Conservation (phyloP, 2,113 vertebrate species). For the Gymnarchus niloticus region DNA sequence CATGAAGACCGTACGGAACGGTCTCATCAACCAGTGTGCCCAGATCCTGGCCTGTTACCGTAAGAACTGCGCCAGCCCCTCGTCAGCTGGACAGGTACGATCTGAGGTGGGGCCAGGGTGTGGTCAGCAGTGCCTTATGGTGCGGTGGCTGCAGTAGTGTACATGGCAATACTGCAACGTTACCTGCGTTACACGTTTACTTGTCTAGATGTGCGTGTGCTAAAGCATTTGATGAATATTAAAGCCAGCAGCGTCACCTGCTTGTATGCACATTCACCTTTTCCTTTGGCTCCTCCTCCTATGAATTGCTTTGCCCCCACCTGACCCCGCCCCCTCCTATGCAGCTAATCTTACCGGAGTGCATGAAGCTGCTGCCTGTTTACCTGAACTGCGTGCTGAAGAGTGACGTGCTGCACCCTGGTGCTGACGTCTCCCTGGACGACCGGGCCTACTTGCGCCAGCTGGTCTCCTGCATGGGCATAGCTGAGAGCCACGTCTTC, state of each 20-base stretch:
- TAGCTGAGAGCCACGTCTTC: conserved; percentile 88
- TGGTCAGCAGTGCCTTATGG: not conserved
- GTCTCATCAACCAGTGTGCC: conserved; percentile 87
- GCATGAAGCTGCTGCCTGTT: conserved; percentile 97
- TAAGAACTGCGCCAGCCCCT: conserved; percentile 96
- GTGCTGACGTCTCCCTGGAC: conserved; percentile 81
- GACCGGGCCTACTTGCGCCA: conserved; percentile 91
- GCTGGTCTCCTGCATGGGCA: conserved; percentile 88
- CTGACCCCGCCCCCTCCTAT: not conserved
- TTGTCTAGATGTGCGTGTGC: too few species aligned
- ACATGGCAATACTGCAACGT: too few species aligned
- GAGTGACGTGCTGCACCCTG: conserved; percentile 87
- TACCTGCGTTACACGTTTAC: too few species aligned
- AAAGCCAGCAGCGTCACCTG: too few species aligned
- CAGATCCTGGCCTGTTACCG: conserved; percentile 96
- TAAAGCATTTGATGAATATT: too few species aligned
- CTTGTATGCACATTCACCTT: too few species aligned
- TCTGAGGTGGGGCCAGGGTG: not conserved
- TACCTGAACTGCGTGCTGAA: conserved; percentile 98
- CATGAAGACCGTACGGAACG: conserved; percentile 85
- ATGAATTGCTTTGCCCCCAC: not conserved
- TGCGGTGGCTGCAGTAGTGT: not conserved
- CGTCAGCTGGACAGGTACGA: conserved; percentile 94
- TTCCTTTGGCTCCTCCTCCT: not conserved
- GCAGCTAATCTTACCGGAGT: conserved; percentile 96